A percentile compares a stretch with the other conserved stretches of the same genome.
Conservation (phyloP, 2,888 invertebrate genomes). For the Therioaphis trifolii region DNA sequence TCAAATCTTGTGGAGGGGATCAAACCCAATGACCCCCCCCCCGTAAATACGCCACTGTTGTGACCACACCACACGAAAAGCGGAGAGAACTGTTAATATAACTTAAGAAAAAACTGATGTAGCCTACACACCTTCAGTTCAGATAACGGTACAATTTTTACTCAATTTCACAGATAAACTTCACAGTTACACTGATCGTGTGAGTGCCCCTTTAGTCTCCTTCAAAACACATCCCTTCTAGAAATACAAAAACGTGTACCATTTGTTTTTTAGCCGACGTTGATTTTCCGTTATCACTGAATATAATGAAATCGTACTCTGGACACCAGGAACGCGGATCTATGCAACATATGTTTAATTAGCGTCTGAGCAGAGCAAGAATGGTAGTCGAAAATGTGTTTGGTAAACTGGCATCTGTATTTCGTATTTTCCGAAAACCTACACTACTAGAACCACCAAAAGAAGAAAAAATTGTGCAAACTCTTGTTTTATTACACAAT, state of each 20-base stretch:
- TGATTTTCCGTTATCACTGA: constrained; percentile 38
- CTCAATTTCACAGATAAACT: no score
- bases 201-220: background rate
- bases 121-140: no score
- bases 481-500: constrained; percentile 34
- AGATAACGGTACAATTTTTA: no score
- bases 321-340: constrained; percentile 28
- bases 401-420: constrained; percentile 35
- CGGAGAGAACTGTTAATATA: no score
- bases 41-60: no score
- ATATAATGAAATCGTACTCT: constrained; percentile 41
- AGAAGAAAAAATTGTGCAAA: constrained; percentile 36
- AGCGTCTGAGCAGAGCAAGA: constrained; percentile 2
- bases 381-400: background rate
- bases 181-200: no score
- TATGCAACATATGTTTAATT: constrained; percentile 23
- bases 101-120: no score
- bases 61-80: no score
- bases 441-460: constrained; percentile 34
- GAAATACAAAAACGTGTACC: constrained; percentile 29
- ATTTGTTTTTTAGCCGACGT: constrained; percentile 36
- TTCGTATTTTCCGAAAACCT: constrained; percentile 39
- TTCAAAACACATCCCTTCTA: constrained; percentile 24
- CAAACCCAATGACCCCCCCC: no score
- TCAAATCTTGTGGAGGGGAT: no score